Base-by-base conservation (phyloP, 1,140 invertebrate genomes). In the Samia ricini region DNA sequence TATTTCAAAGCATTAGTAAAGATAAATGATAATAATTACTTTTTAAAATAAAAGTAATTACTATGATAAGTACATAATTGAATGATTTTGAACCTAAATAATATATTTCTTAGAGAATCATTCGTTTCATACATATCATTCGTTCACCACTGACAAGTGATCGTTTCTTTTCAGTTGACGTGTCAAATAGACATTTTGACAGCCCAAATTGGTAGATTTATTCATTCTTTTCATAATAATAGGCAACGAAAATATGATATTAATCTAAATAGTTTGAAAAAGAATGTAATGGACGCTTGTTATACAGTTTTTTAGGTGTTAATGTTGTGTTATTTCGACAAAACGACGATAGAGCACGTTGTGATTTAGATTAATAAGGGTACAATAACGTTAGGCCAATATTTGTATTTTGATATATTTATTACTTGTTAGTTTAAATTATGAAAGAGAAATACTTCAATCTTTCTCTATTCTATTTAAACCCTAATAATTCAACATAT, bases 161-260 rank as follows among this genome's bases (percentile, higher is more conserved):
- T 24, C 10, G 6, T 21, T 55, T 12, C 52, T 12, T 24, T 55
- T 12, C 22, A n/a, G 50, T 20, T 85, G 80, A 83, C 84, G 79
- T 70, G 74, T 77, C 75, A 77, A 76, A 79, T 61, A 67, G 73
- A 74, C 74, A 71, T 55, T 72, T 75, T 79, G 78, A 82, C 74
- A 73, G 63, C 60, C 65, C 64, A 66, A 69, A 80, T 80, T 77
- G 72, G 68, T 72, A 76, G 76, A 84, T 81, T 79, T 81, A 83
- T 81, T 71, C 42, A 56, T 66, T 51, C 57, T 24, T 42, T 42
- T 42, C 15, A 55, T 55, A 55, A 55, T 23, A 24, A 55, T 55
- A 23, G 22, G 0, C 52, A 42, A 42, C 33, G 33, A 42, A 42
- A 42, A 15, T 15, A 42, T 15, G 33, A 42, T 42, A 42, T 42